Base-by-base conservation (phyloP, 1,140 invertebrate species). In the Antheraea pernyi region DNA sequence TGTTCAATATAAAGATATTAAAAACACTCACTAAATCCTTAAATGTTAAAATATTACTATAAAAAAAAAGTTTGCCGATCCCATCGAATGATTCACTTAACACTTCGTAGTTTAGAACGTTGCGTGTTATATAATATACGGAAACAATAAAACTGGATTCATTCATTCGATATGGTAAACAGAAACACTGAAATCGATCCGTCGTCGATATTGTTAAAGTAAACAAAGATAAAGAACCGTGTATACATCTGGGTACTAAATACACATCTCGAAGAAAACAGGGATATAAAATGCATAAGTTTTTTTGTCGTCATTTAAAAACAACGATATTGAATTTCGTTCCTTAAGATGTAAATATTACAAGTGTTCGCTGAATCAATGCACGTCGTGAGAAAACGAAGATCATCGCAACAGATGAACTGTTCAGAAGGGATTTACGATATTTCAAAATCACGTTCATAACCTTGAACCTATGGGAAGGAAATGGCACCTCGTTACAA, bases 361-460 rank as follows among this genome's bases (percentile, higher is more conserved):
- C 9, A 30, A 61, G 60, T 61, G 60, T 61, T 65, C 66, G 67
- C 10, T 11, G 30, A 48, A 42, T n/a, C 11, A 11, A 64, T 65
- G 60, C 63, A 69, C 39, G 74, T 86, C 89, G 89, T 91, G 89
- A 89, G 87, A 91, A 86, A 84, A 81, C 78, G 72, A 71, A 71
- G 81, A 86, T 86, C 78, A 71, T 71, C 69, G 72, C 74, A 72
- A 66, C 76, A 79, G 86, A 85, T 86, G 82, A 81, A 73, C 79
- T 73, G 81, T 82, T 79, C 73, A 80, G 83, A 87, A 88, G 82
- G 80, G 77, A 86, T 91, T 89, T 89, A 89, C 84, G 86, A 91
- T 88, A 89, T 86, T 88, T 86, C 82, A 78, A 85, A 85, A 89
- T 88, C 86, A 89, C 89, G 89, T 84, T 85, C 74, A 76, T 84